These are phyloP conservation scores for Odontothrips loti DNA, from an alignment of 2,888 invertebrate genomes.

Conservation along the genomic window DNA sequence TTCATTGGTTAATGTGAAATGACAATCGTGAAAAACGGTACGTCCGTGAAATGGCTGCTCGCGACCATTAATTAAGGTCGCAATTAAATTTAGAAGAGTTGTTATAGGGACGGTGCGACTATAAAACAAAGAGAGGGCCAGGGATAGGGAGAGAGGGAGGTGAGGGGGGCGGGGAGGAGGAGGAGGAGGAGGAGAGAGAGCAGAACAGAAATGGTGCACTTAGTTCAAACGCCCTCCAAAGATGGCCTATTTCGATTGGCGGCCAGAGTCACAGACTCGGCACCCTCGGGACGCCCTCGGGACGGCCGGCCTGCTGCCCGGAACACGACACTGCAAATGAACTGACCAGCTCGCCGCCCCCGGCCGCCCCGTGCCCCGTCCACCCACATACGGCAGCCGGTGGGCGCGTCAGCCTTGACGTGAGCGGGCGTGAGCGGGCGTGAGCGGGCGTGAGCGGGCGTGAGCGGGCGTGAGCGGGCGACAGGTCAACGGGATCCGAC, in stretches of 20 bases:
- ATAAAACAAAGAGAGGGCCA: not conserved
- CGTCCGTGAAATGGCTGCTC: too few relatives aligned
- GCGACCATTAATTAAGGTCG: too few relatives aligned
- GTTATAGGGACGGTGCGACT: not conserved
- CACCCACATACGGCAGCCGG: not conserved
- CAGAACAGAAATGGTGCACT: conserved; percentile 9
- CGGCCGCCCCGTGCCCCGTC: not conserved
- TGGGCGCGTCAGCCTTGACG: too few relatives aligned
- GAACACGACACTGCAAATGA: not conserved
- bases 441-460: too few relatives aligned
- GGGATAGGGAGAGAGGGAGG: not conserved
- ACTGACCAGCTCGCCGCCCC: not conserved
- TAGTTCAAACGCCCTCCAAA: not conserved
- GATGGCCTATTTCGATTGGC: conserved; percentile 19
- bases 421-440: too few relatives aligned
- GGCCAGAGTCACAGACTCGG: not conserved
- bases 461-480: too few relatives aligned
- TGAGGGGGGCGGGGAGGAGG: not conserved
- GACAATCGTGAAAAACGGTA: too few relatives aligned
- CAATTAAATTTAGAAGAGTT: not conserved
- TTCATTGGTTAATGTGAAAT: too few relatives aligned
- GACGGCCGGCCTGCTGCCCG: not conserved
- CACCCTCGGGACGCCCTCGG: not conserved
- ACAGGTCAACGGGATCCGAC: too few relatives aligned
- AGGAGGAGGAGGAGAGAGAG: not conserved